Evolutionary conservation across 2,888 invertebrate species (phyloP), one percentile per base, ranked within the genome.

Genomic region (Elmis aenea): DNA sequence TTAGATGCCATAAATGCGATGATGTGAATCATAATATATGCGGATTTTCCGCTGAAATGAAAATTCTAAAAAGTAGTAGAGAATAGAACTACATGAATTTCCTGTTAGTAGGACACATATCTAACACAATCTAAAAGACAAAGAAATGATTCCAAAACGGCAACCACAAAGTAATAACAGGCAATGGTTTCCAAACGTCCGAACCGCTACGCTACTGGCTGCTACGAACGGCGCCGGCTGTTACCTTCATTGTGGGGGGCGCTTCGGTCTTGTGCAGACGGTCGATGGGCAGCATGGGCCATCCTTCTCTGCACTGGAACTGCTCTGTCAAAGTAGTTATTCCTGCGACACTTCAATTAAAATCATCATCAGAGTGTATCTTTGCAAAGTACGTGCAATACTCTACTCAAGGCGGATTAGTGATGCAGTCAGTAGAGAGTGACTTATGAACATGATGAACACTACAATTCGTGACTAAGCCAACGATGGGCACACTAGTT

Each of bases 281-380:
- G 24, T 26, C 25, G 32, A 26, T 15, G 24, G 38, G 38, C 41
- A 34, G 41, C 23, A 29, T 28, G 30, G 18, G 25, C 25, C 36
- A 26, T 46, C 47, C 33, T 23, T 23, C 44, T 50, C 47, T 34
- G 18, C 33, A 38, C 32, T 27, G 38, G 33, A 43, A 38, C 47
- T 39, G 38, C 45, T 38, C 45, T 42, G 36, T 40, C 45, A 45
- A 35, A 49, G 45, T 42, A 53, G 51, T 42, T 30, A 46, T 46
- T 42, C 51, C 57, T 57, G 54, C 54, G 53, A 56, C 57, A 62
- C 62, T 64, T 64, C 52, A 64, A 62, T 54, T 54, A 62, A 61
- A 61, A 58, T 61, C 56, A 58, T 56, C 54, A 60, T 61, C 53
- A 61, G 57, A 57, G 51, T 52, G 48, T 50, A 35, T 47, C 44